Base-by-base conservation (phyloP, 92 coral and sea anemone genomes). In the Bergia puertoricense region DNA sequence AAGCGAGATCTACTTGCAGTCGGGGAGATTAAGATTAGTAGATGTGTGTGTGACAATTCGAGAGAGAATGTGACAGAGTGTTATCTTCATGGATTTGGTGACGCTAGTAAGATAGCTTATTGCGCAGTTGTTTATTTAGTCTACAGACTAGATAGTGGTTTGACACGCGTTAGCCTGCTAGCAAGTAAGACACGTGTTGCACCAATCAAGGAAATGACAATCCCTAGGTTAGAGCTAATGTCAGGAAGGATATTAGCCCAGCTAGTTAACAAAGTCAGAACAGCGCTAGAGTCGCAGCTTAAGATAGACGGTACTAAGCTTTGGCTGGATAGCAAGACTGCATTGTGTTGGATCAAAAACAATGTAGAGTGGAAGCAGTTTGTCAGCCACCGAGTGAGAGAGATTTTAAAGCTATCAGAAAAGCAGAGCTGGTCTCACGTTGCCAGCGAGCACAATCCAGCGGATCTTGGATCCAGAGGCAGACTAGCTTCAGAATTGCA, bases 271-370 rank as follows among this genome's bases (percentile, higher is more conserved):
- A 69, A 69, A 30, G 74, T 69, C 7, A 69, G 74, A 69, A 69
- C 23, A 3, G 74, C 74, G 20, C 37, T 69, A 37, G 37, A 69
- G 8, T 69, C 74, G 41, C 18, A 77, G 13, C 56, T 88, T 0
- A 76, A 51, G 23, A 11, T 77, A 42, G 51, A 45, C 2, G 39
- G 39, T 59, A 22, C 30, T 30, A 30, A 30, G 30, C 30, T 30
- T 30, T 30, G 30, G 30, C 30, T 30, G 30, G 30, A 30, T 13
- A 77, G 81, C 40, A 77, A 77, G 38, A 81, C 90, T 22, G 89
- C 90, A 23, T 89, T 89, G 36, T 75, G 86, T 68, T 85, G 92
- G 92, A 85, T 90, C 22, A 79, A 79, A 18, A 85, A 85, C 86
- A 51, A 14, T 16, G 89, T 81, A 13, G 89, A 85, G n/a, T 85